phyloP scores from a whole-genome alignment of 2,113 vertebrate genomes.

The Ammospiza caudacuta region DNA sequence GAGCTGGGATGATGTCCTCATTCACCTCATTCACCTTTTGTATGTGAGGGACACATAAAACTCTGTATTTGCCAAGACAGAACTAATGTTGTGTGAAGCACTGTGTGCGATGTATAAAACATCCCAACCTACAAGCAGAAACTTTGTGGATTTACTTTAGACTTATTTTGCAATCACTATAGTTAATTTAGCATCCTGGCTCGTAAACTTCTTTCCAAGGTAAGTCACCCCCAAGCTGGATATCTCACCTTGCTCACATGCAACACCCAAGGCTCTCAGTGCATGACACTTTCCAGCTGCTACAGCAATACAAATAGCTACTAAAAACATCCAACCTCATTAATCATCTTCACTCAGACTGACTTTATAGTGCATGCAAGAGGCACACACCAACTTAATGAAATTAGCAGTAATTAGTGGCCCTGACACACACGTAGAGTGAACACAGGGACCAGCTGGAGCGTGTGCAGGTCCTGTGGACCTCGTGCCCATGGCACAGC shows the following conservation, averaged over 20 bases:
- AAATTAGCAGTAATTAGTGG: constrained; percentile 36
- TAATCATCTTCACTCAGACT: neutral
- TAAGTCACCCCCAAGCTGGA: neutral
- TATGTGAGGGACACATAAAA: neutral
- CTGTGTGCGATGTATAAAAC: neutral
- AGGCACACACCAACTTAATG: neutral
- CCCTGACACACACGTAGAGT: neutral
- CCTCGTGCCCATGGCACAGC: rapidly evolving
- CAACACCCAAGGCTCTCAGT: neutral
- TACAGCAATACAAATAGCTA: neutral
- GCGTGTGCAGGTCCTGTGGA: neutral
- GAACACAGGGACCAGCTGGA: neutral
- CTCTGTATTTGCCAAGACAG: neutral
- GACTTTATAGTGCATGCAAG: neutral
- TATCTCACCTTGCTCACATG: neutral
- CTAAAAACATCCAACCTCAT: neutral
- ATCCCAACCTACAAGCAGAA: neutral
- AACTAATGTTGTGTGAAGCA: neutral
- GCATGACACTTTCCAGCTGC: neutral
- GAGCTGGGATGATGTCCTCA: neutral
- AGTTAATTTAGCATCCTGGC: neutral
- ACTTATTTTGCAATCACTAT: neutral
- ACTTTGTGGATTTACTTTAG: neutral
- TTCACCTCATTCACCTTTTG: neutral
- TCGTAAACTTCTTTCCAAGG: neutral